Evolutionary conservation across 2,797 vertebrate species (phyloP), one percentile per base, ranked within the genome.

Genomic region (Hemibagrus guttatus): DNA sequence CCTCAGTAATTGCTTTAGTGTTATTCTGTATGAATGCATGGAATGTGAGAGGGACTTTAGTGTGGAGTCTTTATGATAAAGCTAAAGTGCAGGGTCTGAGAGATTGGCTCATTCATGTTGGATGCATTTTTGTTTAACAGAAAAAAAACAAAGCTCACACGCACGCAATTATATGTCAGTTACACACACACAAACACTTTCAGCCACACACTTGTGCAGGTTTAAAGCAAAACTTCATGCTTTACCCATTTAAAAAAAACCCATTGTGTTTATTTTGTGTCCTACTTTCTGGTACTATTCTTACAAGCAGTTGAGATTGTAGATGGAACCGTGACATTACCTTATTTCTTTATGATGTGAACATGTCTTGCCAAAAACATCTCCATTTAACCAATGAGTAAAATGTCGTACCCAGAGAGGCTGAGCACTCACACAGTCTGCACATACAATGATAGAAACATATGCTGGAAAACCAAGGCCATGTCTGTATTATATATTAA

Each of bases 401-500:
- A 72, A 61, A 84, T 61, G n/a, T 28, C 6, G 14, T 42, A 80
- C 13, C 49, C 86, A 84, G 66, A 84, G 64, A 56, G n/a, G 21
- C 83, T 56, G 31, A 76, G 59, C 46, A 39, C 35, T 83, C 28
- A 74, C 72, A 52, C 82, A 63, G 35, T 80, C 81, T 84, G 58
- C 85, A 42, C 42, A 72, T 14, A 58, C 17, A 72, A 80, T 58
- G 78, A 17, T 6, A 85, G 61, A 81, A 85, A 86, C 85, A 81
- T 64, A 86, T 56, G 42, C 21, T 49, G 84, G 64, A 80, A 63
- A 46, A 52, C 31, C 58, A 56, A 56, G 74, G 75, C 84, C 61
- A 74, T 79, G 83, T 76, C 66, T 75, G 69, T 78, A 71, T 85
- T 90, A 83, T 87, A 87, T 89, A 88, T 90, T 88, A 88, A 88